Conservation (phyloP, 1,140 invertebrate species). For the Caenorhabditis briggsae region DNA sequence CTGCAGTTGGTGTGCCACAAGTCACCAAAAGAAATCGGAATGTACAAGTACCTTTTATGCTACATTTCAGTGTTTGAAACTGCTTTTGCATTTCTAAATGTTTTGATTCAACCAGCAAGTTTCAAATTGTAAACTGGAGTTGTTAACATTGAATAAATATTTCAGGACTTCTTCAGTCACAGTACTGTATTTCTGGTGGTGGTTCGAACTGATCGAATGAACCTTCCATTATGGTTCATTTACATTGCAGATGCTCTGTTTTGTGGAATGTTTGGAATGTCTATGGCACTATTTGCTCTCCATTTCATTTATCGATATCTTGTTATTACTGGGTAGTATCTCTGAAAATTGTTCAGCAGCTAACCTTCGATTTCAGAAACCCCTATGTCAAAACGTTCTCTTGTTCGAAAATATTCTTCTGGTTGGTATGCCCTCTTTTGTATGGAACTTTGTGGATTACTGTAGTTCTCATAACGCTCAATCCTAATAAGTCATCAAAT, state of each 20-base stretch:
- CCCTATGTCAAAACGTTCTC: background rate
- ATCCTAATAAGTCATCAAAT: background rate
- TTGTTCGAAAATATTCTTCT: background rate
- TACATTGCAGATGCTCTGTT: background rate
- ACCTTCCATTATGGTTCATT: background rate
- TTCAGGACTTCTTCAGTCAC: slow-evolving; percentile 26
- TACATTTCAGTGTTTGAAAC: background rate
- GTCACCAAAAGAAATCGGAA: slow-evolving; percentile 21
- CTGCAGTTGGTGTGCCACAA: background rate
- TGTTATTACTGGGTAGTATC: background rate
- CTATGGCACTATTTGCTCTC: slow-evolving; percentile 10
- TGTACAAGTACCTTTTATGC: background rate
- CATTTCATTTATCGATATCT: slow-evolving; percentile 28
- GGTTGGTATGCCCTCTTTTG: background rate
- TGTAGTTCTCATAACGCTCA: background rate
- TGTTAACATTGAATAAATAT: background rate
- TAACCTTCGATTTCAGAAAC: background rate
- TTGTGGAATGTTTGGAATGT: slow-evolving; percentile 43
- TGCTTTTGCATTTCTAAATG: slow-evolving; percentile 1
- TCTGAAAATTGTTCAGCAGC: background rate
- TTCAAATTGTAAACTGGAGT: background rate
- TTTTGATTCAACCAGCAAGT: background rate
- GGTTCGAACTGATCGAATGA: background rate
- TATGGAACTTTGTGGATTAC: slow-evolving; percentile 17
- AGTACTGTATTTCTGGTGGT: slow-evolving; percentile 16